Evolutionary conservation across 2,888 invertebrate species (phyloP), one percentile per base, ranked within the genome.

Genomic region (Allophyes oxyacanthae): DNA sequence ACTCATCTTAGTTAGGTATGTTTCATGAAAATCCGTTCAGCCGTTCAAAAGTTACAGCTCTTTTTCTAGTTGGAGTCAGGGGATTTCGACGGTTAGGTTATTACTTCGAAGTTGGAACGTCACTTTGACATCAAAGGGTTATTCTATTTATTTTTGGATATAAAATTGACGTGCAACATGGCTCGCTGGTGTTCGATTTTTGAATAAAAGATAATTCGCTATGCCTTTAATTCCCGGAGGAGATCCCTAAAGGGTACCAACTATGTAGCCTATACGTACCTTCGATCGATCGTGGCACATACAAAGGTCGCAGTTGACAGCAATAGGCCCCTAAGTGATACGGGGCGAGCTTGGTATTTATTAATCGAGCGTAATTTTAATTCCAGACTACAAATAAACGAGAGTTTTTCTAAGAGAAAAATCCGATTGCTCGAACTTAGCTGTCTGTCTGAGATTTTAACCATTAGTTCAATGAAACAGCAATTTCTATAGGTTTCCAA

Each of bases 401-500:
- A 40, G 48, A 48, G 10, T 3, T 32, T 3, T 32, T 48, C 30
- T 43, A 2, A 32, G 40, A 25, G 40, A 49, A 44, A 66, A 48
- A 65, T 49, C 34, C 15, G 10, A 32, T 32, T 4, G 9, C 9
- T 30, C 30, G 30, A 30, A 0, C 20, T 20, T 20, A n/a, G n/a
- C n/a, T 20, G 20, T 20, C 20, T 4, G 20, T 20, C 20, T 20
- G 20, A 20, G 9, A 13, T 32, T 11, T 37, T 7, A 7, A 11
- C 32, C 49, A 66, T 66, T 66, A 50, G n/a, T 66, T 41, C 41
- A 41, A 66, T 63, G 67, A 66, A 63, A 63, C 40, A 6, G 52
- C 53, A 68, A 61, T n/a, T 52, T 46, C 48, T 26, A 40, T 2
- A 1, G n/a, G n/a, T n/a, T n/a, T n/a, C n/a, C n/a, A n/a, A n/a